phyloP scores from a whole-genome alignment of 1,140 invertebrate species.

The Forficula auricularia region DNA sequence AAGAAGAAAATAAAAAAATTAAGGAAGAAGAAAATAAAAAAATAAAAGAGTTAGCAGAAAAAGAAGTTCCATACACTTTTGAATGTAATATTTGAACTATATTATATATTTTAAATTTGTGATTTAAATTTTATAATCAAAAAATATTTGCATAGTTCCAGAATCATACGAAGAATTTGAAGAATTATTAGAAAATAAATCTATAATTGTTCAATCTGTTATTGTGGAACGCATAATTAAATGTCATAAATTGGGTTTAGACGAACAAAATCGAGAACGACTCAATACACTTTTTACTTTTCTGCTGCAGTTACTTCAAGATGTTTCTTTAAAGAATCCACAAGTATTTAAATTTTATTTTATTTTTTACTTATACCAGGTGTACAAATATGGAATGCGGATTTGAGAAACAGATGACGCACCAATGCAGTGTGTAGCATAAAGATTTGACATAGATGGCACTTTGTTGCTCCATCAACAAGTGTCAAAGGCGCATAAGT shows the following conservation, averaged over 20 bases:
- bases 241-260: constrained; percentile 62
- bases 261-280: constrained; percentile 55
- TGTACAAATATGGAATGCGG: too few relatives aligned
- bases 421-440: too few relatives aligned
- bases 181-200: constrained; percentile 39
- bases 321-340: constrained; percentile 33
- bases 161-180: constrained; percentile 45
- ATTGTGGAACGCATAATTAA: constrained; percentile 71
- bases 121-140: constrained; percentile 1
- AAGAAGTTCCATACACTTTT: constrained; percentile 53
- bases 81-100: constrained; percentile 18
- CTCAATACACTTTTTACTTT: constrained; percentile 51
- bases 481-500: too few relatives aligned
- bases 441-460: too few relatives aligned
- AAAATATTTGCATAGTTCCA: constrained; percentile 31
- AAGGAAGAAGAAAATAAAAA: constrained; percentile 25
- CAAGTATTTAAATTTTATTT: not conserved
- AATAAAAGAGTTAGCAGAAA: constrained; percentile 37
- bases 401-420: too few relatives aligned
- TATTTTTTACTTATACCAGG: too few relatives aligned
- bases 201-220: constrained; percentile 39
- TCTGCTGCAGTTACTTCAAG: constrained; percentile 56
- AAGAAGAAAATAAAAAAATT: constrained; percentile 11
- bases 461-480: too few relatives aligned
- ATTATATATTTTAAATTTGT: not conserved